These are phyloP conservation scores for Xiphorhynchus elegans DNA, from an alignment of 2,113 vertebrate genomes.

Conservation along the genomic window DNA sequence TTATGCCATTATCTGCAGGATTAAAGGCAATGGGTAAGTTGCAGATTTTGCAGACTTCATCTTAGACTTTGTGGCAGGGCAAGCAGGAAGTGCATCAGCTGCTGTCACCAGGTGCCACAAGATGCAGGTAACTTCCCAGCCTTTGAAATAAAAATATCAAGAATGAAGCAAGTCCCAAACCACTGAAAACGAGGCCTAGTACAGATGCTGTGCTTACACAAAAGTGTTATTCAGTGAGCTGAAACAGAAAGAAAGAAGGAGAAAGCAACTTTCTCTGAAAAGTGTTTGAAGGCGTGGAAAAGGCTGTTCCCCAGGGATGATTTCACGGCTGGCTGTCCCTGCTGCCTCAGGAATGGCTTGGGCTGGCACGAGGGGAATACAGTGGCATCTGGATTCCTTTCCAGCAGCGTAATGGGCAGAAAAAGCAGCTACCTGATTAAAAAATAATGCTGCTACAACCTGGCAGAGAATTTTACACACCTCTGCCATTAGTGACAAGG, in stretches of 20 bases:
- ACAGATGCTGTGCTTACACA: not conserved
- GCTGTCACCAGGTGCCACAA: not conserved
- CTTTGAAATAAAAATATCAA: not conserved
- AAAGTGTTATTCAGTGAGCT: not conserved
- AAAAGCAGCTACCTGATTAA: conserved; percentile 5
- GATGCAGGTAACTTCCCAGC: not conserved
- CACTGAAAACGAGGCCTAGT: not conserved
- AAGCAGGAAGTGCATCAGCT: not conserved
- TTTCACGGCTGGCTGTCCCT: not conserved
- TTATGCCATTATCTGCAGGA: not conserved
- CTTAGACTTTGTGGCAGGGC: not conserved
- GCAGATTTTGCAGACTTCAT: not conserved
- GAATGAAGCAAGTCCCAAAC: not conserved
- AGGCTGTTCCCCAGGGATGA: not conserved
- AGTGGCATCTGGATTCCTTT: not conserved
- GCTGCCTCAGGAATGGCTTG: not conserved
- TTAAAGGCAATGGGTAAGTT: not conserved
- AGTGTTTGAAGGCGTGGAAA: not conserved
- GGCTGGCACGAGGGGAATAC: not conserved
- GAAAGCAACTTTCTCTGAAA: not conserved
- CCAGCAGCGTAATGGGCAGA: not conserved
- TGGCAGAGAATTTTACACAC: not conserved
- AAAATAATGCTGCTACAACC: not conserved
- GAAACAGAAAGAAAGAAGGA: not conserved
- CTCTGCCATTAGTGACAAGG: not conserved